These are phyloP conservation scores for Centrocercus urophasianus DNA, from an alignment of 2,113 vertebrate species.

Conservation along the genomic window DNA sequence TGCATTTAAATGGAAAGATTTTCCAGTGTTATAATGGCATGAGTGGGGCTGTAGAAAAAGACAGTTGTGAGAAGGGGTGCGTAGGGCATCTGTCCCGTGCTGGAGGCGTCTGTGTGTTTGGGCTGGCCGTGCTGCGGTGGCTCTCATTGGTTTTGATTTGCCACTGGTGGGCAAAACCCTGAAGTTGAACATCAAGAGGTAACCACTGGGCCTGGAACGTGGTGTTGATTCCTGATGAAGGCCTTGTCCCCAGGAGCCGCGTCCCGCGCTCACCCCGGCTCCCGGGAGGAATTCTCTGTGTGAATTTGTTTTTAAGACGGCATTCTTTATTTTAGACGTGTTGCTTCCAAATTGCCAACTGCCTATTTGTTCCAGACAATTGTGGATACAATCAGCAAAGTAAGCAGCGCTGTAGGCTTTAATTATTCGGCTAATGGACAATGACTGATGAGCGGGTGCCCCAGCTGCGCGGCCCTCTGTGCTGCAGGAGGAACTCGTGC, in stretches of 20 bases:
- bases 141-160: neutral
- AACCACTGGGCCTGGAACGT: neutral
- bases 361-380: conserved; percentile 11
- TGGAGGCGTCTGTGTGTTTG: neutral
- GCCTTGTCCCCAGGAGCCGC: neutral
- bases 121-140: neutral
- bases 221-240: neutral
- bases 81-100: neutral
- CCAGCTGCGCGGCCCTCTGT: neutral
- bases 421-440: neutral
- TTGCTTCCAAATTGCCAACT: neutral
- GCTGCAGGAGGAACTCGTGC: neutral
- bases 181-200: neutral
- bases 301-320: neutral
- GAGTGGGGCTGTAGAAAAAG: neutral
- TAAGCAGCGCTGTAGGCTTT: neutral
- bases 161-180: neutral
- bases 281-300: neutral
- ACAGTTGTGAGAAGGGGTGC: neutral
- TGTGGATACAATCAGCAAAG: neutral
- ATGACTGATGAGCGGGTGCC: neutral
- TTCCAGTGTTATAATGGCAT: neutral
- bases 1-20: conserved; percentile 38
- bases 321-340: neutral
- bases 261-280: neutral